Percentiles rank a stretch among this genome's conserved stretches.
Evolutionary conservation across 2,888 invertebrate species (phyloP).

Genomic region (Trissolcus japonicus): DNA sequence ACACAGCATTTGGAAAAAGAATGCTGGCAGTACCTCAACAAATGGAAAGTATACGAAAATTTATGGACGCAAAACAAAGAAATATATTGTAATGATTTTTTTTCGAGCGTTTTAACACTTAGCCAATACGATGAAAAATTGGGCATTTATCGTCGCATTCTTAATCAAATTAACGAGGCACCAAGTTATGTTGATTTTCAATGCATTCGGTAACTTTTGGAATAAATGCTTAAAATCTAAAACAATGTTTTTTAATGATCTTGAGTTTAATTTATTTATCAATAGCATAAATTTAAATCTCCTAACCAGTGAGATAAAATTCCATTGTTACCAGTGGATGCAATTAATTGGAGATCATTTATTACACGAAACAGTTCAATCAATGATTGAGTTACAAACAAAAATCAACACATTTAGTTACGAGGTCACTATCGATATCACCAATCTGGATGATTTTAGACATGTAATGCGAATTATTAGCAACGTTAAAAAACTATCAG

Average conservation of each 20-base stretch:
- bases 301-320: slow-evolving; percentile 82
- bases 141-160: slow-evolving; percentile 35
- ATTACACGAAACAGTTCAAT: slow-evolving; percentile 81
- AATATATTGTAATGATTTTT: slow-evolving; percentile 86
- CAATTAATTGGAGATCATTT: slow-evolving; percentile 84
- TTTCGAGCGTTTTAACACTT: slow-evolving; percentile 81
- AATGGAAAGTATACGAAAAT: slow-evolving; percentile 85
- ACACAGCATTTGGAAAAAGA: slow-evolving; percentile 78
- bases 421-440: slow-evolving; percentile 86
- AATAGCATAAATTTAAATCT: slow-evolving; percentile 83
- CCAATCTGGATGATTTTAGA: slow-evolving; percentile 88
- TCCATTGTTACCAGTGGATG: slow-evolving; percentile 89
- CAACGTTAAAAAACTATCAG: slow-evolving; percentile 84
- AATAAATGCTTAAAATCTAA: neutral
- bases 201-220: slow-evolving; percentile 78
- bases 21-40: slow-evolving; percentile 81
- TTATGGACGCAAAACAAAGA: slow-evolving; percentile 87
- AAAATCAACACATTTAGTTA: slow-evolving; percentile 82
- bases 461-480: slow-evolving; percentile 89
- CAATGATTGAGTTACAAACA: slow-evolving; percentile 83
- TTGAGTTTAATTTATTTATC: slow-evolving; percentile 5
- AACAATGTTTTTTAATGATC: slow-evolving; percentile 1
- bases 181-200: slow-evolving; percentile 81
- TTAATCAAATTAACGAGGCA: slow-evolving; percentile 80
- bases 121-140: slow-evolving; percentile 89